Evolutionary conservation across 1,140 invertebrate species (phyloP).

Genomic region (Drosophila jambulina): DNA sequence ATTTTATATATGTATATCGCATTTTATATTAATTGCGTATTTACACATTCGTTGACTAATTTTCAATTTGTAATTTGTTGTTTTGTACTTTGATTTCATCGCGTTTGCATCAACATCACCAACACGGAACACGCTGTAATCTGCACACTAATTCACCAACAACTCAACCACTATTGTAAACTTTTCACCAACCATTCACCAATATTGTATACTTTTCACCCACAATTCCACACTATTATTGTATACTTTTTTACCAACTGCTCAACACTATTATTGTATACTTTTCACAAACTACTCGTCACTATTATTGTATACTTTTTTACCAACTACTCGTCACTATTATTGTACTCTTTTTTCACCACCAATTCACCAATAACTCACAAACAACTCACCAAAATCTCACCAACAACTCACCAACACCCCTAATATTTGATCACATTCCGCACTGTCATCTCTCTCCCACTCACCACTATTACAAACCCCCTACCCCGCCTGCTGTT

Average conservation of each 20-base stretch:
- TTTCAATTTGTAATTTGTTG: slow-evolving; percentile 54
- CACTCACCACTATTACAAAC: neutral
- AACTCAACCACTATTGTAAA: slow-evolving; percentile 6
- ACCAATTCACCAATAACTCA: too few relatives aligned
- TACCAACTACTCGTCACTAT: too few relatives aligned
- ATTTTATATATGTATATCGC: slow-evolving; percentile 23
- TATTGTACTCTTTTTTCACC: too few relatives aligned
- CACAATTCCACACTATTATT: neutral
- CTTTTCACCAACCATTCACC: slow-evolving; percentile 5
- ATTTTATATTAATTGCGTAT: slow-evolving; percentile 19
- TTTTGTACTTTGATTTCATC: slow-evolving; percentile 48
- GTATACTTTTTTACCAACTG: neutral
- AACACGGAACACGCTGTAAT: slow-evolving; percentile 28
- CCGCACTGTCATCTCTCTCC: neutral
- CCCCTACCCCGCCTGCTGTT: slow-evolving; percentile 14
- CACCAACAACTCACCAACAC: slow-evolving; percentile 4
- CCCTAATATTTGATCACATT: neutral
- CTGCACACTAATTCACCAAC: slow-evolving; percentile 11
- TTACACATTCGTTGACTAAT: slow-evolving; percentile 38
- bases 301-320: neutral
- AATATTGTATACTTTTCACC: neutral
- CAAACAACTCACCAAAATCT: slow-evolving; percentile 1
- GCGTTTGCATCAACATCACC: slow-evolving; percentile 46
- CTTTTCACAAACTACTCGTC: neutral
- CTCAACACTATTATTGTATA: slow-evolving; percentile 2